Base-by-base conservation (phyloP, 2,888 invertebrate genomes). In the Melieria crassipennis region DNA sequence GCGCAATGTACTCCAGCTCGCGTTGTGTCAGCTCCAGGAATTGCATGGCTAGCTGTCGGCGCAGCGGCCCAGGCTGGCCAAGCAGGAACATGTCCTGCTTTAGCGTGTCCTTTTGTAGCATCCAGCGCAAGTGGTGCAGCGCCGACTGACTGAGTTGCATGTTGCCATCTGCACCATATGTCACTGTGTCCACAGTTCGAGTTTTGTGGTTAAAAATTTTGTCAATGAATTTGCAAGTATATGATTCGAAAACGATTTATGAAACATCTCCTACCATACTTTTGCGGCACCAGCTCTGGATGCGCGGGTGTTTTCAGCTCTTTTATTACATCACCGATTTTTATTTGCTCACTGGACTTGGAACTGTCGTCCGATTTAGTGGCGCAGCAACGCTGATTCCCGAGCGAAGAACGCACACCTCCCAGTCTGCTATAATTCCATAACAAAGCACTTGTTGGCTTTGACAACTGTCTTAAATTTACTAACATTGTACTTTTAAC, bases 21-120 rank as follows among this genome's bases (percentile, higher is more conserved):
- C 95, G 89, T 78, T 94, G 92, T 0, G 95, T 96, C 68, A 98
- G 84, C 86, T 98, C 96, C 80, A 97, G 89, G 87, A 94, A 94
- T 82, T 96, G 93, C 87, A 98, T 90, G 1, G 96, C 96, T 66
- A 98, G 87, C 82, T 92, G 90, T 66, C 98, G 88, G 79, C 95
- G 91, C 71, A 78, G 70, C 0, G 94, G 92, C 0, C 98, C 98
- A 7, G 98, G 98, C 45, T 93, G 91, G 1, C 98, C 99, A 72
- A 98, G 91, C 50, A 99, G 88, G 85, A 98, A 99, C 88, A 98
- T 95, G 83, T 99, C 99, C 86, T 99, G 99, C 0, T 94, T 93
- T 4, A 99, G 88, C 43, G 91, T 84, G 86, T 98, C 97, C 85
- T 98, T 98, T 84, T 98, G 97, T 88, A 98, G 91, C 91, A 98